A percentile compares a stretch with the other conserved stretches of the same genome.
Conservation (phyloP, 2,888 invertebrate genomes). For the Xestia c-nigrum region DNA sequence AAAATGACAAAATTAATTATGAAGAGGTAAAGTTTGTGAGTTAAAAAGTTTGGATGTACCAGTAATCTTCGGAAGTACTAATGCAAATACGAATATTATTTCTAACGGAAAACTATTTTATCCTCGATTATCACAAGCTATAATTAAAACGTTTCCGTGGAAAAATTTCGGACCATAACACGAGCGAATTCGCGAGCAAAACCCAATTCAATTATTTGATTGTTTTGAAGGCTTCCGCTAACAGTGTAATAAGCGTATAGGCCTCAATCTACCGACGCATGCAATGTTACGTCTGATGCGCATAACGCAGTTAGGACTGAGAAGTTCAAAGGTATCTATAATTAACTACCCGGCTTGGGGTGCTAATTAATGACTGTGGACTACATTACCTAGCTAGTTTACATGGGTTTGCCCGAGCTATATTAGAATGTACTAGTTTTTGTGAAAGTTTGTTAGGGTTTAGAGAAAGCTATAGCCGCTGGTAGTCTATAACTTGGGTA, state of each 20-base stretch:
- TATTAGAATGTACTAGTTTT: background rate
- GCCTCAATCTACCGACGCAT: constrained; percentile 16
- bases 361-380: constrained; percentile 6
- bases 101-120: no score
- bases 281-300: constrained; percentile 3
- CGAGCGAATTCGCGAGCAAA: no score
- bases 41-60: no score
- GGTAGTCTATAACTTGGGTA: no score
- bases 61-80: no score
- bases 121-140: no score
- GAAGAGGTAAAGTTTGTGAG: no score
- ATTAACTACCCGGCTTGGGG: constrained; percentile 28
- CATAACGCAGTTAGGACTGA: constrained; percentile 26
- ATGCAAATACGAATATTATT: no score
- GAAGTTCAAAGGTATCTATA: constrained; percentile 42
- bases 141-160: no score
- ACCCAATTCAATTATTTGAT: background rate
- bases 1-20: no score
- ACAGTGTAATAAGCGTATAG: background rate
- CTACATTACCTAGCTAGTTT: background rate
- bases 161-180: no score
- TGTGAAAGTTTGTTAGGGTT: background rate
- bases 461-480: background rate
- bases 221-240: background rate
- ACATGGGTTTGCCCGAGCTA: background rate